These are phyloP conservation scores for Tenthredo amoena DNA, from an alignment of 2,888 invertebrate species.

Conservation along the genomic window DNA sequence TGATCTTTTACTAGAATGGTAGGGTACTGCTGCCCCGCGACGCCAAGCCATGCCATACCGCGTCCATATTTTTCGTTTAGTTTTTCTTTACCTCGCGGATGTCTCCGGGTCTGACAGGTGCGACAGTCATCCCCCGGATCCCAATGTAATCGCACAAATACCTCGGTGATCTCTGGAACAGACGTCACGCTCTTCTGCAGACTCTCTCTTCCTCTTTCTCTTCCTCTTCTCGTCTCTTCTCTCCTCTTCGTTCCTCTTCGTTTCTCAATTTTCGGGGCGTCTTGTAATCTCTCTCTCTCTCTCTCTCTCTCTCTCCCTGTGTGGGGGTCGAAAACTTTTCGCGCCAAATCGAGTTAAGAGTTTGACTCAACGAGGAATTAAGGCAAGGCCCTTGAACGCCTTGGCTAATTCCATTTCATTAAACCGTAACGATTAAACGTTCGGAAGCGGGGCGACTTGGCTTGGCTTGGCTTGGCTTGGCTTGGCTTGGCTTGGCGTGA, in stretches of 20 bases:
- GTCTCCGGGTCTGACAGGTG: conserved; percentile 50
- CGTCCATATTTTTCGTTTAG: conserved; percentile 25
- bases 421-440: conserved; percentile 49
- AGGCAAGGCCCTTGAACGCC: conserved; percentile 46
- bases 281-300: not conserved
- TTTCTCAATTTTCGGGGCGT: conserved; percentile 14
- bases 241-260: conserved; percentile 23
- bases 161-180: conserved; percentile 50
- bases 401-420: conserved; percentile 51
- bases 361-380: conserved; percentile 49
- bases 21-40: not conserved
- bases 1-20: conserved; percentile 12
- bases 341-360: conserved; percentile 48
- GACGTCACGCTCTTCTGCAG: conserved; percentile 38
- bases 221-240: not conserved
- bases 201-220: conserved; percentile 29
- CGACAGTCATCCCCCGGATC: conserved; percentile 52
- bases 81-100: conserved; percentile 25
- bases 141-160: conserved; percentile 52
- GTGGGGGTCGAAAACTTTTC: conserved; percentile 42
- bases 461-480: not conserved
- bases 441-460: not conserved
- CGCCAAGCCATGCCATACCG: not conserved
- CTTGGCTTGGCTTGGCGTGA: not conserved
- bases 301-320: not conserved